Evolutionary conservation across 2,888 invertebrate species (phyloP), one percentile per base, ranked within the genome.

Genomic region (Rhamnusium bicolor): DNA sequence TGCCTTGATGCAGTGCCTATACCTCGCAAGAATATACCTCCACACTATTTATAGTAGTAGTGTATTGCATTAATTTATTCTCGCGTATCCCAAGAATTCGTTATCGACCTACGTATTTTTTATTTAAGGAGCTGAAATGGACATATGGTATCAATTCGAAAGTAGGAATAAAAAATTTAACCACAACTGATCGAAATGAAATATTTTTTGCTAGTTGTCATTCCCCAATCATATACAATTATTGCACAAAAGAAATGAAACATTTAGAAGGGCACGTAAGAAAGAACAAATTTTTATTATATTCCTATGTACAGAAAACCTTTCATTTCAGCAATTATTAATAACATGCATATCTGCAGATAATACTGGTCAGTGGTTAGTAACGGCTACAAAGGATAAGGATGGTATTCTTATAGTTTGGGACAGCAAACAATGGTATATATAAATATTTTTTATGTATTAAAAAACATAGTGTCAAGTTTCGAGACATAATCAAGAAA

Each of bases 251-350:
- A 65, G 86, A 89, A 71, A 92, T 92, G 90, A 88, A 87, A 80
- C 90, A 92, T 78, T 88, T 94, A 49, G 92, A 92, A 82, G 94
- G 93, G 54, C 94, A 94, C 84, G 94, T 94, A 83, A 90, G 91
- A 32, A 10, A 27, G 47, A 49, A 46, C 1, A 40, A 47, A 27
- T 32, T 40, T 56, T 60, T 62, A 14, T 27, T 8, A n/a, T 8
- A 16, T 54, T 68, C 5, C n/a, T 58, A 19, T 53, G 14, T 46
- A 40, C 47, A 72, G 18, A 12, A 2, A 5, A 14, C 7, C 6
- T 18, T 32, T 27, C 6, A n/a, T 77, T 76, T 61, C 72, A 92
- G 92, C 89, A 89, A 82, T 90, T 91, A 81, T 81, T 86, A 73
- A 87, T 93, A 6, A 88, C 87, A 1, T 87, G 87, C 77, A 86